Base-by-base conservation (phyloP, 2,113 vertebrate species). In the Myanophis thanlyinensis region DNA sequence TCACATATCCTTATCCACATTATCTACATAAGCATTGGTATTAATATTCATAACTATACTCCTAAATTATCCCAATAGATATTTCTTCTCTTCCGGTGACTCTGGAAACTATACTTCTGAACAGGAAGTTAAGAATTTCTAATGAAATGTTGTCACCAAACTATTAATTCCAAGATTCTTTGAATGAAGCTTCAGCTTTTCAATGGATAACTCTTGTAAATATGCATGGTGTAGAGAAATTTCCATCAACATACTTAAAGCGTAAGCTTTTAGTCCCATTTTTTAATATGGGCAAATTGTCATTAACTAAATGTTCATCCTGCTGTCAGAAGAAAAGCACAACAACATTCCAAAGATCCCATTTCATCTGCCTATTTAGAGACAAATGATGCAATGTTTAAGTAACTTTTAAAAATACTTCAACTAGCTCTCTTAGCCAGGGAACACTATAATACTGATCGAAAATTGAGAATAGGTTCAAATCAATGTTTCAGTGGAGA, bases 1-100 rank as follows among this genome's bases (percentile, higher is more conserved):
- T 93, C 88, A 93, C 80, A 93, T 59, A 89, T 51, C 7, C 53
- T 51, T 85, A 62, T 93, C 92, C 92, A 89, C 73, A 86, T 59
- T 92, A 59, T 93, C 48, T 89, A 59, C 67, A 89, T 30, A 53
- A 54, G 25, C 35, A 88, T 27, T 80, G 6, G 52, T 30, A 7
- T 52, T 89, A 89, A 53, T 1, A 2, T 25, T 49, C 27, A n/a
- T 88, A 85, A 89, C 27, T 48, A 49, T 30, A 89, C 10, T 48
- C 25, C 49, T 54, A 47, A 25, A 23, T 18, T 40, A 52, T 15
- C 52, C 86, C 52, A 51, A 89, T 35, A 85, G 27, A 48, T 44
- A 30, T 47, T 48, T 15, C 12, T 62, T 53, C 27, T 30, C 25
- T 10, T 87, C 2, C 1, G n/a, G 1, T 52, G 85, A 12, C 27